Percentiles rank a stretch among this genome's conserved stretches.
Conservation (phyloP, 2,113 vertebrate species). For the Rhodinocichla rosea region DNA sequence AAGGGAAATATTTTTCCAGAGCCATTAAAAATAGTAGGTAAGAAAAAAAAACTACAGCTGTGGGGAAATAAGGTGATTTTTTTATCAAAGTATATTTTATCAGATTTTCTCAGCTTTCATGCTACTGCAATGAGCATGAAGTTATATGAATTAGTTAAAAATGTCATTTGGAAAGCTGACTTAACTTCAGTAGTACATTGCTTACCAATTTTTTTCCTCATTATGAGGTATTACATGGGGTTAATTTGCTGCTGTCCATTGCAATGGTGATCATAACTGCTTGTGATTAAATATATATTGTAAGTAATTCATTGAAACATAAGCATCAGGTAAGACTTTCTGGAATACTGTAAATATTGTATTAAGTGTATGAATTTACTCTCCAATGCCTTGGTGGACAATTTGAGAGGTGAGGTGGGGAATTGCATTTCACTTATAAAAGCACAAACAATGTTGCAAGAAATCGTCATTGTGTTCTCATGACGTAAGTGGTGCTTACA, state of each 20-base stretch:
- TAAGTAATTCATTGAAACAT: slow-evolving; percentile 29
- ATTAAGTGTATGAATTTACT: slow-evolving; percentile 22
- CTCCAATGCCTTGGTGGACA: background rate
- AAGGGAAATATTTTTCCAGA: background rate
- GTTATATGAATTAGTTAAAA: background rate
- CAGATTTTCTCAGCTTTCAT: background rate
- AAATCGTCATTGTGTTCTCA: background rate
- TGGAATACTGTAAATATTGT: slow-evolving; percentile 45
- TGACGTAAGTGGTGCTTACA: slow-evolving; percentile 9
- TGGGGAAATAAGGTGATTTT: background rate
- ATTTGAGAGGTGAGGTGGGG: background rate
- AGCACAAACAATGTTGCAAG: slow-evolving; percentile 6
- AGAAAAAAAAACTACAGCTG: background rate
- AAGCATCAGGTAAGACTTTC: slow-evolving; percentile 29
- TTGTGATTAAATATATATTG: slow-evolving; percentile 13
- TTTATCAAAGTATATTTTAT: background rate
- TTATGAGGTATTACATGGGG: slow-evolving; percentile 5
- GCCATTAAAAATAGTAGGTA: background rate
- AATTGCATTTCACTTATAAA: slow-evolving; percentile 32
- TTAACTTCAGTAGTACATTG: background rate
- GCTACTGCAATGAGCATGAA: background rate
- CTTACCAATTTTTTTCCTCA: slow-evolving; percentile 28
- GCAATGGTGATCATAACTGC: slow-evolving; percentile 32
- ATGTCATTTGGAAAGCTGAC: slow-evolving; percentile 7
- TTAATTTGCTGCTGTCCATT: slow-evolving; percentile 48